A percentile compares a stretch with the other conserved stretches of the same genome.
phyloP scores from a whole-genome alignment of 2,888 invertebrate species.

The Hololepta plana region DNA sequence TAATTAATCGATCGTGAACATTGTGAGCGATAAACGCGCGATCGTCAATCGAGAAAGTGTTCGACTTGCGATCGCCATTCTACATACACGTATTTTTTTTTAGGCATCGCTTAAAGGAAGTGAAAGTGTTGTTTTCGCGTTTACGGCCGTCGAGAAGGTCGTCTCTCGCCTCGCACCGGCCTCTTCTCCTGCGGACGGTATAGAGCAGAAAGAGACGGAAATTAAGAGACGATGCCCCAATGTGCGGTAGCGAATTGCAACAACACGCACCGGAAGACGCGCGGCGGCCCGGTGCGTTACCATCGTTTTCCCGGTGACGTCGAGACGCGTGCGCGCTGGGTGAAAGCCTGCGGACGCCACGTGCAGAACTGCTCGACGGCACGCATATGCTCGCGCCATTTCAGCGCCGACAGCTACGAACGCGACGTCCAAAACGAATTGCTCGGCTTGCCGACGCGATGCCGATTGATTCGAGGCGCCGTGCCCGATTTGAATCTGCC shows the following conservation, averaged over 20 bases:
- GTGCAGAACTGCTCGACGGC: constrained; percentile 36
- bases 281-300: constrained; percentile 34
- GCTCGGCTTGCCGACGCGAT: constrained; percentile 32
- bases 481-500: constrained; percentile 24
- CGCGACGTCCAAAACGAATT: constrained; percentile 36
- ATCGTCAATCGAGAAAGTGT: too few species aligned
- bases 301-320: constrained; percentile 38
- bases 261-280: constrained; percentile 36
- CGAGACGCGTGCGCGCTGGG: constrained; percentile 31
- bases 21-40: too few species aligned
- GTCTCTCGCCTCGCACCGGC: background rate
- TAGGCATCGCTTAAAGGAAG: too few species aligned
- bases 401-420: constrained; percentile 32
- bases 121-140: too few species aligned
- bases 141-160: background rate
- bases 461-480: constrained; percentile 32
- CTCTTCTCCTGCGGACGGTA: background rate
- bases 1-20: too few species aligned
- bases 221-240: constrained; percentile 30
- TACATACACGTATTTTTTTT: too few species aligned
- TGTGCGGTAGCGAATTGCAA: constrained; percentile 37
- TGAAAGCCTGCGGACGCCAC: constrained; percentile 33
- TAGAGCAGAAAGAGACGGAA: constrained; percentile 5
- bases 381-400: constrained; percentile 34
- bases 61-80: too few species aligned